Evolutionary conservation across 2,797 vertebrate genomes (phyloP).

Genomic region (Decapterus maruadsi): DNA sequence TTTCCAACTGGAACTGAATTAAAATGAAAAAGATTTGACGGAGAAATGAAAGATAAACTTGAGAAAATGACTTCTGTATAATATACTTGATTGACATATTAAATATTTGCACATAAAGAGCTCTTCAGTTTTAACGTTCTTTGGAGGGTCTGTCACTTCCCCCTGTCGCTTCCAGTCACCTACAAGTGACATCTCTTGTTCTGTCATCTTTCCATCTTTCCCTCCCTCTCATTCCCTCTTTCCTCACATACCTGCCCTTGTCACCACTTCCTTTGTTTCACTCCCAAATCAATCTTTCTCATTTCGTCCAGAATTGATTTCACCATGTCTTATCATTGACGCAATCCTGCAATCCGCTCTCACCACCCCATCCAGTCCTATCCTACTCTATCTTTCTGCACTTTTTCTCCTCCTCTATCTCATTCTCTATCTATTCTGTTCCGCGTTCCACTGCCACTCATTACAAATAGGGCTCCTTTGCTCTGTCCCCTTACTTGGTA

Average conservation of each 20-base stretch:
- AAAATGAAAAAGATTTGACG: neutral
- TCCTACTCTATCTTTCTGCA: slow-evolving; percentile 39
- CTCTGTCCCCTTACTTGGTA: slow-evolving; percentile 52
- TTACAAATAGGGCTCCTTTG: slow-evolving; percentile 57
- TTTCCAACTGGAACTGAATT: neutral
- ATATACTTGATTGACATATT: slow-evolving; percentile 8
- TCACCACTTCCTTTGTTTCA: slow-evolving; percentile 74
- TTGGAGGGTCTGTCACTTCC: slow-evolving; percentile 22
- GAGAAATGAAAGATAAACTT: neutral
- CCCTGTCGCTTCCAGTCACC: slow-evolving; percentile 35
- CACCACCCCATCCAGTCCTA: slow-evolving; percentile 46
- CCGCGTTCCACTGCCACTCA: slow-evolving; percentile 56
- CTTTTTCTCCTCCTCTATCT: slow-evolving; percentile 46
- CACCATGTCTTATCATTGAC: slow-evolving; percentile 71
- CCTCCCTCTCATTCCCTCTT: slow-evolving; percentile 2
- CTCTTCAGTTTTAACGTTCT: slow-evolving; percentile 4
- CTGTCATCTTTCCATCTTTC: slow-evolving; percentile 33
- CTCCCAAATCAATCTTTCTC: slow-evolving; percentile 79
- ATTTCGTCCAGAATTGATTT: slow-evolving; percentile 82
- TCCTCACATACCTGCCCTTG: slow-evolving; percentile 31
- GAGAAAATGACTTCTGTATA: neutral
- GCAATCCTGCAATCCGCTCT: slow-evolving; percentile 59
- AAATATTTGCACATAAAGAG: slow-evolving; percentile 12
- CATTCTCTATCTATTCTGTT: slow-evolving; percentile 41
- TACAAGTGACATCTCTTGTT: slow-evolving; percentile 37